Percentiles rank a stretch among this genome's conserved stretches.
phyloP scores from a whole-genome alignment of 64 coral and sea anemone species.

The Anthopleura sola region DNA sequence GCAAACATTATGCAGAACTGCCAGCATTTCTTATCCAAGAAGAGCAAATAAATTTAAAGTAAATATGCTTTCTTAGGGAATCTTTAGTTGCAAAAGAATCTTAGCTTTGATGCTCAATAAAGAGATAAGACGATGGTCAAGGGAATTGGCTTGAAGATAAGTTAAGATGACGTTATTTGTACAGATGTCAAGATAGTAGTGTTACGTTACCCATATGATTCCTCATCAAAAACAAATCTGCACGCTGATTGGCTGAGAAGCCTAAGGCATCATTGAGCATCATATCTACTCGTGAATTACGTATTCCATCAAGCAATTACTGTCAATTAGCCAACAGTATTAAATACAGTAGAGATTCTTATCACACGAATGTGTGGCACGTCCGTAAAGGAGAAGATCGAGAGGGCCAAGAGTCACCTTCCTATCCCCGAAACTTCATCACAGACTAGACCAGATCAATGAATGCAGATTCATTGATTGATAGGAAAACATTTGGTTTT shows the following conservation, averaged over 20 bases:
- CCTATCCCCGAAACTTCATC: neutral
- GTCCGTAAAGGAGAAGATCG: neutral
- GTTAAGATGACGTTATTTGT: neutral
- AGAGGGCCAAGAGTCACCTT: slow-evolving; percentile 12
- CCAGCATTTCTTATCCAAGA: neutral
- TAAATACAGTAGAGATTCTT: slow-evolving; percentile 22
- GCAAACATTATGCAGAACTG: slow-evolving; percentile 7
- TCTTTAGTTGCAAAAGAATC: neutral
- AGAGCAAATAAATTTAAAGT: neutral
- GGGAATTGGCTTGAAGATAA: neutral
- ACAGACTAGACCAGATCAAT: slow-evolving; percentile 19
- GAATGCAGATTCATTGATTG: neutral
- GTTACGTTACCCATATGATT: slow-evolving; percentile 1
- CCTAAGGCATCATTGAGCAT: neutral
- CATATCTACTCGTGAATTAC: neutral
- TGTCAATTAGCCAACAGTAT: slow-evolving; percentile 22
- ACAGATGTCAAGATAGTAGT: neutral
- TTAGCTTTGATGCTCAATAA: neutral
- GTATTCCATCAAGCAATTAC: slow-evolving; percentile 29
- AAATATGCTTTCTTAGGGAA: neutral
- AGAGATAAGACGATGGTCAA: neutral
- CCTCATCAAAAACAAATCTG: neutral
- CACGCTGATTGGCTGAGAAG: neutral
- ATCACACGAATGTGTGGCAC: slow-evolving; percentile 9
- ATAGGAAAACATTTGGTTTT: slow-evolving; percentile 1